Conservation (phyloP, 2,113 vertebrate genomes). For the Proteles cristata region DNA sequence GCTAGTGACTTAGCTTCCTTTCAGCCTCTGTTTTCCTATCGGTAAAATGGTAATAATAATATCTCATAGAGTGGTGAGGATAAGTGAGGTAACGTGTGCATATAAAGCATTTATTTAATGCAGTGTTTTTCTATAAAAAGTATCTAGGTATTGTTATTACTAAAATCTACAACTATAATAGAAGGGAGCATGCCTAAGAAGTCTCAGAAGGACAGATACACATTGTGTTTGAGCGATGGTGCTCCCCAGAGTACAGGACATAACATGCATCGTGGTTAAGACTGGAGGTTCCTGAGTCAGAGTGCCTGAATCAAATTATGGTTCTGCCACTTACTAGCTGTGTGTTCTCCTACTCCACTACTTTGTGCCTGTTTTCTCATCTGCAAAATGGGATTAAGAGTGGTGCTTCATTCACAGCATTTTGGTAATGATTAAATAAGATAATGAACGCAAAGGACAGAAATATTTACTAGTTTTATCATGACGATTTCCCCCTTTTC, state of each 20-base stretch:
- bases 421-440: conserved; percentile 18
- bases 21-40: conserved; percentile 11
- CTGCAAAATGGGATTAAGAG: neutral
- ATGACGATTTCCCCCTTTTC: neutral
- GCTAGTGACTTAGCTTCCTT: neutral
- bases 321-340: neutral
- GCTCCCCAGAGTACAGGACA: neutral
- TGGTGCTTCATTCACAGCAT: neutral
- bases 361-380: neutral
- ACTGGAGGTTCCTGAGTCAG: neutral
- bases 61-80: neutral
- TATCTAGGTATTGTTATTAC: neutral
- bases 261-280: neutral
- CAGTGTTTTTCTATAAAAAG: neutral
- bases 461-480: neutral
- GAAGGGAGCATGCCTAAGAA: neutral
- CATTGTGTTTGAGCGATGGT: neutral
- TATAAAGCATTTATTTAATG: neutral
- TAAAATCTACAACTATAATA: neutral
- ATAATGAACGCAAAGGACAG: neutral
- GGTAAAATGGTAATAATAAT: neutral
- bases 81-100: conserved; percentile 15
- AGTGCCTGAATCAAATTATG: neutral
- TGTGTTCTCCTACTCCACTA: neutral
- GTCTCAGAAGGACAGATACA: neutral